Percentiles rank a stretch among this genome's conserved stretches.
Conservation (phyloP, 2,113 vertebrate species). For the Colinus virginianus region DNA sequence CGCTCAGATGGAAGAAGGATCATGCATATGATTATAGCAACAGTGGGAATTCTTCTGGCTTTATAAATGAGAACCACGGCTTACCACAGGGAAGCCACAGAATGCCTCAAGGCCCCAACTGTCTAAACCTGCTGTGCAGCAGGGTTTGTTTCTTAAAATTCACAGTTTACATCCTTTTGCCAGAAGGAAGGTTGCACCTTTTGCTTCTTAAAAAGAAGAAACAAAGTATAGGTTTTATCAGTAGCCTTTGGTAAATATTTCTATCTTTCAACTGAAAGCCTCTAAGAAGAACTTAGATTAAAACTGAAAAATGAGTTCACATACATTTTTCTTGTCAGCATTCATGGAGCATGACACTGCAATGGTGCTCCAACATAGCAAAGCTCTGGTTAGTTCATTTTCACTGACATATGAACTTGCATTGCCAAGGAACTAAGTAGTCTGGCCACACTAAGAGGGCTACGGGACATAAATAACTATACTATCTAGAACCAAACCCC, state of each 20-base stretch:
- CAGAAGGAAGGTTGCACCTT: conserved; percentile 7
- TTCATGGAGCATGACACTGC: neutral
- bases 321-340: neutral
- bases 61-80: conserved; percentile 56
- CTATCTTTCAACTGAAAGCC: neutral
- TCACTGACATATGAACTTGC: neutral
- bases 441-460: neutral
- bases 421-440: neutral
- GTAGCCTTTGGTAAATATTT: conserved; percentile 10
- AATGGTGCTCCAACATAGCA: neutral
- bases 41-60: conserved; percentile 56
- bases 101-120: conserved; percentile 21
- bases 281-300: neutral
- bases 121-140: conserved; percentile 55
- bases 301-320: neutral
- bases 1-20: conserved; percentile 47
- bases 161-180: conserved; percentile 39
- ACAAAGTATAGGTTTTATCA: conserved; percentile 4
- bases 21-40: conserved; percentile 47
- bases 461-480: neutral
- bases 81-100: conserved; percentile 61
- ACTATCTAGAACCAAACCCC: neutral
- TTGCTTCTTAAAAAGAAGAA: neutral
- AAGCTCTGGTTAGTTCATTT: neutral
- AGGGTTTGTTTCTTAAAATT: conserved; percentile 65